These are phyloP conservation scores for Trilocha varians DNA, from an alignment of 2,888 invertebrate genomes.

Conservation along the genomic window DNA sequence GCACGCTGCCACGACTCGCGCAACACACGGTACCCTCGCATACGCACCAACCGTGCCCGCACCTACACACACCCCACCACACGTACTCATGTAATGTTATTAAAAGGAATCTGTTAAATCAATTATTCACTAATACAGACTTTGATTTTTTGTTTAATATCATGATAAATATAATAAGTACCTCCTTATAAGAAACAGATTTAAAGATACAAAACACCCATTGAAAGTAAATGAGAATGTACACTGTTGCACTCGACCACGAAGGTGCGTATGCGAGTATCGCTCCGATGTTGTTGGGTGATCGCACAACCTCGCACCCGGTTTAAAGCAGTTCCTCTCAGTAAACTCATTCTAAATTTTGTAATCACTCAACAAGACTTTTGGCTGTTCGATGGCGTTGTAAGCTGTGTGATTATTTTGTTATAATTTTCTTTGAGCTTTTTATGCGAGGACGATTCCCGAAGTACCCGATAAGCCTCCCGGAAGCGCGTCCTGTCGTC, in stretches of 20 bases:
- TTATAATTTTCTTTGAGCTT: conserved; percentile 56
- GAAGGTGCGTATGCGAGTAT: conserved; percentile 56
- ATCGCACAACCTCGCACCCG: conserved; percentile 48
- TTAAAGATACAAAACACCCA: neutral
- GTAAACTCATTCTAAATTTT: conserved; percentile 28
- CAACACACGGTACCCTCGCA: conserved; percentile 35
- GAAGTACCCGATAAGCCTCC: conserved; percentile 52
- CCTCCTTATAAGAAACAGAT: neutral
- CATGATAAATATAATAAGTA: neutral
- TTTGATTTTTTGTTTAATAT: no score
- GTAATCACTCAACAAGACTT: conserved; percentile 61
- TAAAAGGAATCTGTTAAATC: no score
- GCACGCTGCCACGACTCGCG: conserved; percentile 89
- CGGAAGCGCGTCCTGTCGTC: conserved; percentile 66
- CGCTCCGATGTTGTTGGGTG: conserved; percentile 59
- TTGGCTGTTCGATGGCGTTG: conserved; percentile 64
- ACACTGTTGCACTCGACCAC: conserved; percentile 8
- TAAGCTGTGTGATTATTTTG: conserved; percentile 64
- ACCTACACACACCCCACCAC: conserved; percentile 9
- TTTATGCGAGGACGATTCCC: conserved; percentile 32
- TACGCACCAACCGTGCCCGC: conserved; percentile 17
- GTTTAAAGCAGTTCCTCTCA: conserved; percentile 34
- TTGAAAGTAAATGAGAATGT: conserved; percentile 5
- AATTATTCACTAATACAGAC: no score
- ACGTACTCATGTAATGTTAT: neutral